Evolutionary conservation across 2,888 invertebrate genomes (phyloP).

Genomic region (Hydropsyche betteni): DNA sequence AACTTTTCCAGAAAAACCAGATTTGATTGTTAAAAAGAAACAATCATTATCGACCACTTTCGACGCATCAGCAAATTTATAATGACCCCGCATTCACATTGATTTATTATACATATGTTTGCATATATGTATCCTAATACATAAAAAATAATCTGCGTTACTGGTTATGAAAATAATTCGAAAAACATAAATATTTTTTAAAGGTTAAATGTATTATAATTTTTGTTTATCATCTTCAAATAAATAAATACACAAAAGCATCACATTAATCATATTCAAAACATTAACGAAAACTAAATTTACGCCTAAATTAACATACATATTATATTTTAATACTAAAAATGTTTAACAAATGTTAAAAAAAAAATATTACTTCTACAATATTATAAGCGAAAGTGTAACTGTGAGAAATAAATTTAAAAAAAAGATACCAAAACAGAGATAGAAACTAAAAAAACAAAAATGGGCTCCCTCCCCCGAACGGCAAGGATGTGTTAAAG

Average conservation of each 20-base stretch:
- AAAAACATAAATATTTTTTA: too few relatives aligned
- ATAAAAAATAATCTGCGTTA: not conserved
- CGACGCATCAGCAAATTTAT: not conserved
- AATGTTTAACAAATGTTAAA: too few relatives aligned
- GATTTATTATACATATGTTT: not conserved
- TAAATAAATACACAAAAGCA: not conserved
- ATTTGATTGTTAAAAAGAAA: not conserved
- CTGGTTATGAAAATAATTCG: not conserved
- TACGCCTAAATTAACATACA: not conserved
- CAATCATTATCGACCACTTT: not conserved
- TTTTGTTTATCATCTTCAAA: not conserved
- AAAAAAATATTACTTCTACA: too few relatives aligned
- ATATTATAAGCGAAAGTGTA: too few relatives aligned
- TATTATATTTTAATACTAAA: not conserved
- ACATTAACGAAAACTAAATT: not conserved
- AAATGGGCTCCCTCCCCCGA: too few relatives aligned
- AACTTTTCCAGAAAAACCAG: not conserved
- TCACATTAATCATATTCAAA: not conserved
- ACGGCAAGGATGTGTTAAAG: too few relatives aligned
- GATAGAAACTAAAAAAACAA: too few relatives aligned
- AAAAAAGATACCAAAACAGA: too few relatives aligned
- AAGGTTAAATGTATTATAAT: too few relatives aligned
- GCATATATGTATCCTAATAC: not conserved
- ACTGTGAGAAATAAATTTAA: too few relatives aligned
- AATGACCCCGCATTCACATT: too few relatives aligned